A percentile compares a stretch with the other conserved stretches of the same genome.
phyloP scores from a whole-genome alignment of 2,888 invertebrate species.

The Ephialtes manifestator region DNA sequence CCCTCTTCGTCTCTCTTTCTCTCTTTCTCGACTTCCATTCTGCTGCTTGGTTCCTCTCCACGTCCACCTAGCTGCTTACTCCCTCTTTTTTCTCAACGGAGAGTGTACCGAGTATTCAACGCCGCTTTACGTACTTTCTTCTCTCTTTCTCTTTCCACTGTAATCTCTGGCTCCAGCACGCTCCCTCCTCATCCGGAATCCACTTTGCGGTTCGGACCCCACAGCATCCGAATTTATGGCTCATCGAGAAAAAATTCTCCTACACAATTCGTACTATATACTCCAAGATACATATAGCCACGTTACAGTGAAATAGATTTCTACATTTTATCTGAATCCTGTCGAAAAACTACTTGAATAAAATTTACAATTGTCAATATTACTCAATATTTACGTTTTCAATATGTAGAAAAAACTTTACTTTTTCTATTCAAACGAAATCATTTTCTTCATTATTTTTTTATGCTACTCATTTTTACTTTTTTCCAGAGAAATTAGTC shows the following conservation, averaged over 20 bases:
- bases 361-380: neutral
- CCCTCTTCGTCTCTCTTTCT: conserved; percentile 23
- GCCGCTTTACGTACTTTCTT: conserved; percentile 19
- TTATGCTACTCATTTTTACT: too few relatives aligned
- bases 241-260: conserved; percentile 12
- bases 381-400: neutral
- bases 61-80: conserved; percentile 6
- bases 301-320: neutral
- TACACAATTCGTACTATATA: conserved; percentile 3
- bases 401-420: neutral
- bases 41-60: neutral
- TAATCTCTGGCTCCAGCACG: conserved; percentile 7
- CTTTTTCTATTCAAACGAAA: neutral
- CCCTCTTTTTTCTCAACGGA: neutral
- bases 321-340: neutral
- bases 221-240: conserved; percentile 27
- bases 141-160: conserved; percentile 1
- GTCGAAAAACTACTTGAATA: neutral
- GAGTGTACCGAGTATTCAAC: conserved; percentile 1
- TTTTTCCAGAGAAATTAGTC: neutral
- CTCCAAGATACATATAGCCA: neutral
- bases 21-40: neutral
- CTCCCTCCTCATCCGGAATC: conserved; percentile 14
- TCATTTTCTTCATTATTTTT: too few relatives aligned
- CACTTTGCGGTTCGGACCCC: conserved; percentile 33